A percentile compares a stretch with the other conserved stretches of the same genome.
phyloP scores from a whole-genome alignment of 1,140 invertebrate genomes.

The Diorhabda elongata region DNA sequence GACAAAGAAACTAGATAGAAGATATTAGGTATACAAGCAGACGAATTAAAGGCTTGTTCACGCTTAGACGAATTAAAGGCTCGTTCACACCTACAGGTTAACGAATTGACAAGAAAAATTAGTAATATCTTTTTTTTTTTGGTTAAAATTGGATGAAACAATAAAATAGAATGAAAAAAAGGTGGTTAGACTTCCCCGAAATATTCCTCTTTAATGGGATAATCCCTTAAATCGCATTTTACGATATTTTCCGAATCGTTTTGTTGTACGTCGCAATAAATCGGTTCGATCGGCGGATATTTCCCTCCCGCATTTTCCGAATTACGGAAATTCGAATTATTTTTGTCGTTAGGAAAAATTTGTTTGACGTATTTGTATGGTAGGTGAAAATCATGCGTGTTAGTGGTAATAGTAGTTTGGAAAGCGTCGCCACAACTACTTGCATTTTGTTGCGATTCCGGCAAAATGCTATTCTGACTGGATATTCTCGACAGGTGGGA shows the following conservation, averaged over 20 bases:
- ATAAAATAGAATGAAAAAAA: not conserved
- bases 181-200: conserved; percentile 38
- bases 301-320: not conserved
- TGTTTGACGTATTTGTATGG: too few species aligned
- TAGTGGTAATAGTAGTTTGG: conserved; percentile 8
- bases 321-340: not conserved
- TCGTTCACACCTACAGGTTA: too few species aligned
- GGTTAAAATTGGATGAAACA: too few species aligned
- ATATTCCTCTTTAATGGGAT: conserved; percentile 33
- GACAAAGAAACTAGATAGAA: too few species aligned
- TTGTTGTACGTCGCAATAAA: conserved; percentile 34
- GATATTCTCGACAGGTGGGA: conserved; percentile 22
- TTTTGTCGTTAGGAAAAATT: too few species aligned
- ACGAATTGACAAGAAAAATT: too few species aligned
- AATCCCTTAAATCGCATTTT: conserved; percentile 16
- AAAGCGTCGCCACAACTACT: conserved; percentile 29
- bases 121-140: too few species aligned
- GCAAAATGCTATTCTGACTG: conserved; percentile 37
- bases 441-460: conserved; percentile 38
- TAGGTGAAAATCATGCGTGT: not conserved
- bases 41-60: too few species aligned
- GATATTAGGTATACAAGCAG: too few species aligned
- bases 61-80: too few species aligned
- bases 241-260: not conserved
- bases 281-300: conserved; percentile 25